These are phyloP conservation scores for Caracal caracal DNA, from an alignment of 2,113 vertebrate genomes.

Conservation along the genomic window DNA sequence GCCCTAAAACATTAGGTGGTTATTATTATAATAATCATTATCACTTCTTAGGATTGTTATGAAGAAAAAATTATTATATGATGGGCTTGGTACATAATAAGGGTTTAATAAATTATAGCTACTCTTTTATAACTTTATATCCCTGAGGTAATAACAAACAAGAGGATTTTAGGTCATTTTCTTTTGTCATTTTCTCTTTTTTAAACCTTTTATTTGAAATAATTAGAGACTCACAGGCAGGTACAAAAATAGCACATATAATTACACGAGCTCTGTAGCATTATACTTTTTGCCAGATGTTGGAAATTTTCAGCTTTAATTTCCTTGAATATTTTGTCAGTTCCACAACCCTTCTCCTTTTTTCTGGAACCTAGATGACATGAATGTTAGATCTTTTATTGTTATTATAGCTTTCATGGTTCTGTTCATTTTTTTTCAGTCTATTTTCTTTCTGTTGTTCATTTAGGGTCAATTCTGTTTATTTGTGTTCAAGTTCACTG, in stretches of 20 bases:
- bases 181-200: background rate
- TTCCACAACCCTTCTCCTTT: background rate
- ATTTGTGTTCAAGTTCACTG: background rate
- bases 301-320: background rate
- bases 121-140: background rate
- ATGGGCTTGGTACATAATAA: background rate
- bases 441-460: background rate
- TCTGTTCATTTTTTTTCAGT: background rate
- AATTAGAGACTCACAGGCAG: background rate
- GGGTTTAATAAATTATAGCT: background rate
- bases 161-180: background rate
- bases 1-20: background rate
- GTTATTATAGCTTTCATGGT: background rate
- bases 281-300: background rate
- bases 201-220: background rate
- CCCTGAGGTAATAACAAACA: background rate
- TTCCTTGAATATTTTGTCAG: background rate
- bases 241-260: background rate
- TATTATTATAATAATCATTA: constrained; percentile 14
- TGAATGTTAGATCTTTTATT: background rate
- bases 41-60: background rate
- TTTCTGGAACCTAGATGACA: background rate
- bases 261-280: background rate
- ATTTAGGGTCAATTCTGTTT: background rate
- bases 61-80: background rate